Evolutionary conservation across 1,140 invertebrate genomes (phyloP), one percentile per base, ranked within the genome.

Genomic region (Sycobia sp.): DNA sequence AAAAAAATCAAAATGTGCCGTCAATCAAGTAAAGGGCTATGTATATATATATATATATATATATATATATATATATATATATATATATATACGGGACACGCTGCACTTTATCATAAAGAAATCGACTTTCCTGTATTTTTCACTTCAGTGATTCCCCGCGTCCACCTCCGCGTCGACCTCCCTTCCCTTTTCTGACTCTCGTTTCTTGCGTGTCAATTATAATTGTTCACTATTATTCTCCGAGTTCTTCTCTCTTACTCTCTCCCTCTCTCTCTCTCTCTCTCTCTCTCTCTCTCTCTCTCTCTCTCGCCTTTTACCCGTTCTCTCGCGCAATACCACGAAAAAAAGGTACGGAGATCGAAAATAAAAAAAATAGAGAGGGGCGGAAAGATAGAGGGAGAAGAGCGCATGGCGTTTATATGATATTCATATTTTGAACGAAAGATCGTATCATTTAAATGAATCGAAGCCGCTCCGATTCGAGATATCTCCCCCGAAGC

Each of bases 401-500:
- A 32, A 7, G 29, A 32, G 29, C 4, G 29, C 5, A 32, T 32
- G 29, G 29, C 4, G 29, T 32, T n/a, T 38, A 34, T 60, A 61
- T 53, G 29, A 56, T 63, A 56, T 63, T 63, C 61, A 63, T 57
- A 63, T 57, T 63, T 47, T 22, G 36, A 57, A 25, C 50, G 38
- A 32, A 54, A 63, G 61, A 63, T 63, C 46, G 18, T 56, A 63
- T 63, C 61, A 49, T 13, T 63, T 50, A 51, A 57, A 63, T 63
- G 53, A 63, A 63, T 56, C 53, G 54, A 53, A 73, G 65, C 61
- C 67, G 69, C 67, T 71, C 68, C 67, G 71, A 71, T 69, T 71
- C 60, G 65, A 73, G 68, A 73, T 71, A 73, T 71, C 65, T 68
- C 62, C 57, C 63, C 53, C n/a, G n/a, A n/a, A n/a, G n/a, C n/a